phyloP scores from a whole-genome alignment of 2,797 vertebrate species.

The Acrocephalus scirpaceus region DNA sequence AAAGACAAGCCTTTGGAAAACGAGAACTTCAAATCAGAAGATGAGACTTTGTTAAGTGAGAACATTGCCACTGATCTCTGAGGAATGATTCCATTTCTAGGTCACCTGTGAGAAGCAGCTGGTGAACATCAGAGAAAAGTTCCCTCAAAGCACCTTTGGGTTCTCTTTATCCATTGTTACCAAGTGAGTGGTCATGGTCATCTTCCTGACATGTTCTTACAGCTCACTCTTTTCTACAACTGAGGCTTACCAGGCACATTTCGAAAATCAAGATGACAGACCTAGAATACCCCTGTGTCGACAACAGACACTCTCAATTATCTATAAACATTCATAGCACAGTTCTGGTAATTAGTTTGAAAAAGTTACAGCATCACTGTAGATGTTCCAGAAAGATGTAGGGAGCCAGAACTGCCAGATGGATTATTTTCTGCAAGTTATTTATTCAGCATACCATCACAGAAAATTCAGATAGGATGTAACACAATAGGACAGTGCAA shows the following conservation, averaged over 20 bases:
- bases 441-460: neutral
- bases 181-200: neutral
- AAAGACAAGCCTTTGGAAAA: neutral
- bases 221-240: neutral
- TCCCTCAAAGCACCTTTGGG: neutral
- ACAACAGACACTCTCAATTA: neutral
- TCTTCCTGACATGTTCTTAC: neutral
- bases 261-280: neutral
- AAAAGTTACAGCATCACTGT: neutral
- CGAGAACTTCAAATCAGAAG: neutral
- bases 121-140: neutral
- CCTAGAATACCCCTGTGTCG: neutral
- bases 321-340: neutral
- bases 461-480: neutral
- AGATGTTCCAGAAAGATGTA: neutral
- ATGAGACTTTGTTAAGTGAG: neutral
- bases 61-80: neutral
- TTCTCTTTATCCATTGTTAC: neutral
- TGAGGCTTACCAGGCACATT: neutral
- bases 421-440: constrained; percentile 30
- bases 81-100: neutral
- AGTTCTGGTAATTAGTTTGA: neutral
- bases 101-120: neutral
- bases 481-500: neutral
- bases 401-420: constrained; percentile 11